These are phyloP conservation scores for Dendroctonus ponderosae DNA, from an alignment of 1,140 invertebrate species.

Conservation along the genomic window DNA sequence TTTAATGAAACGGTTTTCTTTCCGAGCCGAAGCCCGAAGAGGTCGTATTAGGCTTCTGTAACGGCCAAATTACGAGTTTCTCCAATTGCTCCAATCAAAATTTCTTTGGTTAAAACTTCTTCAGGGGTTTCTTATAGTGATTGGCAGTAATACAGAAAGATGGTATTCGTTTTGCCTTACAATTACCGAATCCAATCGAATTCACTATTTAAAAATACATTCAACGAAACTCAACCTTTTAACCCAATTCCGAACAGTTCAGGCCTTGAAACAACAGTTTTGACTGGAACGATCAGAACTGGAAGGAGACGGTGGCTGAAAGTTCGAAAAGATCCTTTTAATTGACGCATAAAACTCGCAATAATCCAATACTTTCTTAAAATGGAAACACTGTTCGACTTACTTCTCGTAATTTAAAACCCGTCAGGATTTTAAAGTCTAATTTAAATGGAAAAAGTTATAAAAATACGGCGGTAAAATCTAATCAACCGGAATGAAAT, in stretches of 20 bases:
- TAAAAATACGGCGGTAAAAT: constrained; percentile 30
- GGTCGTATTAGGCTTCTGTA: neutral
- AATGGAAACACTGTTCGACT: constrained; percentile 30
- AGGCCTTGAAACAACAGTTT: too few species aligned
- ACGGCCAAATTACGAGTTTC: neutral
- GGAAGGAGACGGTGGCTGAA: too few species aligned
- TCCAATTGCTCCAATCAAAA: too few species aligned
- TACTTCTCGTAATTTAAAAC: constrained; percentile 22
- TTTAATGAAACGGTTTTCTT: constrained; percentile 5
- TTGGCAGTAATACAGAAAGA: too few species aligned
- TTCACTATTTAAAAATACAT: too few species aligned
- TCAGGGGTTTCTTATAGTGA: too few species aligned
- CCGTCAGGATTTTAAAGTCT: constrained; percentile 25
- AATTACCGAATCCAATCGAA: too few species aligned
- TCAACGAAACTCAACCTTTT: too few species aligned
- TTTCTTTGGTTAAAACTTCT: too few species aligned
- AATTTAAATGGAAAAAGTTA: constrained; percentile 35
- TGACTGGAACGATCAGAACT: too few species aligned
- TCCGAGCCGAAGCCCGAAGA: neutral
- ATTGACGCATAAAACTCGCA: constrained; percentile 30
- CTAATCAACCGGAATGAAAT: constrained; percentile 28
- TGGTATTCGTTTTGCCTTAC: too few species aligned
- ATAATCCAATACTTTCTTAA: constrained; percentile 29
- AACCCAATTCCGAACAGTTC: too few species aligned
- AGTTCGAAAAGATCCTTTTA: neutral